These are phyloP conservation scores for Myrmophylax atrothorax DNA, from an alignment of 2,113 vertebrate species.

Conservation along the genomic window DNA sequence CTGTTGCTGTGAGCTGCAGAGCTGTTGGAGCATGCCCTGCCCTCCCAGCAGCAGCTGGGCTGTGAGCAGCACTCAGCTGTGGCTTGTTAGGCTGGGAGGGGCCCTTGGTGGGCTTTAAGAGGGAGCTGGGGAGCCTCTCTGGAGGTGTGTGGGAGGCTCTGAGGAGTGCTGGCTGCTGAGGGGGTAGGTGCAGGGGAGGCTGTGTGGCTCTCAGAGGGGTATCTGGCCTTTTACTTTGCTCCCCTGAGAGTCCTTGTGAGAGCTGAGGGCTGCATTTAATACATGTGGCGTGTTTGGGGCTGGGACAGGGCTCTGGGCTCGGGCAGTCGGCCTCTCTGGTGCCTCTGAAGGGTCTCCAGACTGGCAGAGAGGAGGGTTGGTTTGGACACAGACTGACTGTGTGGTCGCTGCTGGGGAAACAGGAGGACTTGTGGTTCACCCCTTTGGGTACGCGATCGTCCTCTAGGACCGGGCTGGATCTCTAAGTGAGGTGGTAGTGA, in stretches of 20 bases:
- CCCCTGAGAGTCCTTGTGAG: fast-evolving
- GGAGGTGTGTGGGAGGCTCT: fast-evolving
- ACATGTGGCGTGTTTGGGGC: not conserved
- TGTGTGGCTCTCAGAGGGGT: fast-evolving
- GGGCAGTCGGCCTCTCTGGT: not conserved
- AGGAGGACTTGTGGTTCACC: not conserved
- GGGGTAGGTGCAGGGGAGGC: fast-evolving
- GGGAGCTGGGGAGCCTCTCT: not conserved
- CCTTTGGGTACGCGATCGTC: not conserved
- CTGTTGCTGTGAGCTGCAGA: not conserved
- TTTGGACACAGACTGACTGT: too few species aligned
- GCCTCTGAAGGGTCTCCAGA: not conserved
- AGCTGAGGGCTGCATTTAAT: not conserved
- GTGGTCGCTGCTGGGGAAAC: not conserved
- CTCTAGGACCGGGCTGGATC: not conserved
- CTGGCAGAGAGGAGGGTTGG: not conserved
- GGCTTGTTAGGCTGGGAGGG: not conserved
- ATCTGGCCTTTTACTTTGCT: not conserved
- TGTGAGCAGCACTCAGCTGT: not conserved
- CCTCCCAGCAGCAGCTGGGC: fast-evolving
- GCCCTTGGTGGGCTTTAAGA: not conserved
- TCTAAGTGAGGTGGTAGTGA: not conserved
- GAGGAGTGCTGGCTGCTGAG: fast-evolving
- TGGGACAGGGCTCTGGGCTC: not conserved
- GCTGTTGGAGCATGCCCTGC: fast-evolving